phyloP scores from a whole-genome alignment of 2,113 vertebrate species.

The Theristicus caerulescens region DNA sequence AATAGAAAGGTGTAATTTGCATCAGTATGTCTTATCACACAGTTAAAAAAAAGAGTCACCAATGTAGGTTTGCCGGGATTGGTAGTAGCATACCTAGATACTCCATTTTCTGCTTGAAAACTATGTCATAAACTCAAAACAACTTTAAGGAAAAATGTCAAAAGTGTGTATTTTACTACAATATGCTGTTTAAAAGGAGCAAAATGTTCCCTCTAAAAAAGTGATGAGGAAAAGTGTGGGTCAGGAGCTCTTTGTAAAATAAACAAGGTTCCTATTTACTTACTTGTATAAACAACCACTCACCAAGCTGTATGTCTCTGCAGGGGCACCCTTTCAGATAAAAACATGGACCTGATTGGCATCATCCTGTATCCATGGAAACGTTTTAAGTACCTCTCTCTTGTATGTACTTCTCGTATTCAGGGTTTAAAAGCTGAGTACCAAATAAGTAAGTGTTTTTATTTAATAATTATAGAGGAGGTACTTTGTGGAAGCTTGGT shows the following conservation, averaged over 20 bases:
- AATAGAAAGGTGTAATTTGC: slow-evolving; percentile 7
- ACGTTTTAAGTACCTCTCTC: slow-evolving; percentile 84
- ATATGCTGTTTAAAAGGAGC: slow-evolving; percentile 26
- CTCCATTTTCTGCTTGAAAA: slow-evolving; percentile 37
- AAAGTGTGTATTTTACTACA: slow-evolving; percentile 14
- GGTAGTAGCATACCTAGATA: background rate
- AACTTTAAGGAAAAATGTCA: slow-evolving; percentile 5
- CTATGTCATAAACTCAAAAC: slow-evolving; percentile 3
- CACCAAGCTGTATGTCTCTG: slow-evolving; percentile 71
- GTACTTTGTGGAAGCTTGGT: slow-evolving; percentile 73
- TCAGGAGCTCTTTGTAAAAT: slow-evolving; percentile 77
- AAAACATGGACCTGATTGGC: slow-evolving; percentile 81
- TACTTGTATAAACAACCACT: slow-evolving; percentile 80
- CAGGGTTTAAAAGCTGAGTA: slow-evolving; percentile 78
- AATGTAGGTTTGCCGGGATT: background rate
- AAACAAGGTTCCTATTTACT: slow-evolving; percentile 82
- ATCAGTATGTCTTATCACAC: background rate
- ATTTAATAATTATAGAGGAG: slow-evolving; percentile 84
- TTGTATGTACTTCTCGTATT: slow-evolving; percentile 79
- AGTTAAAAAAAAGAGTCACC: background rate
- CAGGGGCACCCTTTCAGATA: slow-evolving; percentile 79
- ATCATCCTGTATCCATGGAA: slow-evolving; percentile 91
- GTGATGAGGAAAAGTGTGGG: slow-evolving; percentile 62
- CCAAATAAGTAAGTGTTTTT: slow-evolving; percentile 83
- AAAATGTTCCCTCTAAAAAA: slow-evolving; percentile 15